Conservation (phyloP, 2,797 vertebrate genomes). For the Pachyuromys duprasi region DNA sequence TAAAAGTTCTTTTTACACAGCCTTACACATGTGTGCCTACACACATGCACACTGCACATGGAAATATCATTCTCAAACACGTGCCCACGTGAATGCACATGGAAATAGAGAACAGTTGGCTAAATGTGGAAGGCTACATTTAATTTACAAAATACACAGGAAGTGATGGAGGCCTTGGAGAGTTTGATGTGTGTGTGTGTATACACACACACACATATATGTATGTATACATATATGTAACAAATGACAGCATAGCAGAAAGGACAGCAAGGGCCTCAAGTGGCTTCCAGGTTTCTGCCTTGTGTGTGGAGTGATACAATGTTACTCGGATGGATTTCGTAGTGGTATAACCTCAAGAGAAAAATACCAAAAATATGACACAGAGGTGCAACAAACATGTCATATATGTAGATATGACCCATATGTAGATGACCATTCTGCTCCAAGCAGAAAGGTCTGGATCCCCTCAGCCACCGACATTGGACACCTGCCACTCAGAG, state of each 20-base stretch:
- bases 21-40: not conserved
- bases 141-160: not conserved
- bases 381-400: not conserved
- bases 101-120: not conserved
- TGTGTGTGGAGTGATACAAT: fast-evolving
- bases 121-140: not conserved
- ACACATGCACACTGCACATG: not conserved
- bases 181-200: fast-evolving
- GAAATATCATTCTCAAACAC: not conserved
- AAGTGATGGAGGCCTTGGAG: not conserved
- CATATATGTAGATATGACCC: fast-evolving
- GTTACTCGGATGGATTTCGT: not conserved
- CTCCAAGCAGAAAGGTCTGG: not conserved
- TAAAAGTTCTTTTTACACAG: too few relatives aligned
- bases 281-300: not conserved
- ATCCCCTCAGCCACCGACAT: fast-evolving
- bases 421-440: not conserved
- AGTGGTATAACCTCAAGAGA: not conserved
- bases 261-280: fast-evolving
- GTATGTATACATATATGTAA: not conserved
- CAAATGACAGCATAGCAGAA: not conserved
- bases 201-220: too few relatives aligned
- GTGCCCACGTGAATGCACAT: not conserved
- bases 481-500: not conserved
- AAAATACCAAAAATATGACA: not conserved